These are phyloP conservation scores for Drosophila basisetae DNA, from an alignment of 2,888 invertebrate genomes.

Conservation along the genomic window DNA sequence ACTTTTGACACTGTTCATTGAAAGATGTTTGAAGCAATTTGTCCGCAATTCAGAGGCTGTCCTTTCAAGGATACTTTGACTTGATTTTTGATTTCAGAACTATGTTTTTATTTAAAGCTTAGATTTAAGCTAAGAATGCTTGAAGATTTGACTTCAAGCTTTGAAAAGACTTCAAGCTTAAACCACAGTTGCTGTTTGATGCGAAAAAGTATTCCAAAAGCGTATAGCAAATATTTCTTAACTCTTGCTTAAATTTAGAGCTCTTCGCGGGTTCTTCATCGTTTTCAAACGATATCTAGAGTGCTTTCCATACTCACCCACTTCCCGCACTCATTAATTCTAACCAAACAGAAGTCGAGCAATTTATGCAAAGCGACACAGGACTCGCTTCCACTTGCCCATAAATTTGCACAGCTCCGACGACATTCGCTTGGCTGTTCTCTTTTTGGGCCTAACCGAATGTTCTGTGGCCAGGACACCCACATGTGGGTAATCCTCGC, in stretches of 20 bases:
- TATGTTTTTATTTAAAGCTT: not conserved
- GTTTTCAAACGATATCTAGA: slow-evolving; percentile 12
- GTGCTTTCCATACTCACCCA: slow-evolving; percentile 21
- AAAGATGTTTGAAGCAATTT: not conserved
- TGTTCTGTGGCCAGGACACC: slow-evolving; percentile 39
- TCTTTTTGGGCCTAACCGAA: slow-evolving; percentile 37
- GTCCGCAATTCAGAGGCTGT: not conserved
- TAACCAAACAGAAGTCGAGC: slow-evolving; percentile 71
- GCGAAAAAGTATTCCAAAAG: not conserved
- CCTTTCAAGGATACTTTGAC: not conserved
- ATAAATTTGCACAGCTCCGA: slow-evolving; percentile 49
- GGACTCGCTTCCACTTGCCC: slow-evolving; percentile 52
- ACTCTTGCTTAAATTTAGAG: slow-evolving; percentile 4
- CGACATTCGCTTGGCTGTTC: slow-evolving; percentile 40
- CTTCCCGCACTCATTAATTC: slow-evolving; percentile 63
- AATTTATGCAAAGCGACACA: slow-evolving; percentile 76
- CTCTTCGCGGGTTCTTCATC: slow-evolving; percentile 14
- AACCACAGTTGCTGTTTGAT: not conserved
- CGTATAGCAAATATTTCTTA: not conserved
- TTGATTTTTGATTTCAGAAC: too few species aligned
- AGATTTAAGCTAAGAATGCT: not conserved
- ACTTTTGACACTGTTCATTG: not conserved
- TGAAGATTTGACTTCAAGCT: not conserved
- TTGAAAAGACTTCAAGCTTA: not conserved
- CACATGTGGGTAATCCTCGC: slow-evolving; percentile 39